Evolutionary conservation across 2,888 invertebrate genomes (phyloP).

Genomic region (Hydroisotoma schaefferi): DNA sequence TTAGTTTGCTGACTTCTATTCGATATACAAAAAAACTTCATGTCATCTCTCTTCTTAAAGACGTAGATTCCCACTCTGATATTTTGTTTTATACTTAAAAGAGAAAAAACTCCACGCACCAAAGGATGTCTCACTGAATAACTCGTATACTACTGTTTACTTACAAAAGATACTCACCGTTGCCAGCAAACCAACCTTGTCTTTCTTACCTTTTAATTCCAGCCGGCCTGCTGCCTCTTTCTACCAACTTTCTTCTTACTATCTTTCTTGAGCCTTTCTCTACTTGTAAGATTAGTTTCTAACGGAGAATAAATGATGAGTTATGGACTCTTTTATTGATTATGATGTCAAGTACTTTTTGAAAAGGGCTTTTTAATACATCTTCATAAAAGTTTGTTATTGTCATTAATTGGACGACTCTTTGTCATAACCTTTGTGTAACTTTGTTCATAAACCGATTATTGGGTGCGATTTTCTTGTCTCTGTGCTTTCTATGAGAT

Average conservation of each 20-base stretch:
- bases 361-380: conserved; percentile 7
- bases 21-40: background rate
- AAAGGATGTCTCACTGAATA: conserved; percentile 2
- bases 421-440: background rate
- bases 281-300: conserved; percentile 28
- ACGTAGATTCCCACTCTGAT: conserved; percentile 12
- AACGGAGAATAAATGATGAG: conserved; percentile 26
- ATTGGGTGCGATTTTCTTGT: too few relatives aligned
- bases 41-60: conserved; percentile 33
- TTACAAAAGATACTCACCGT: too few relatives aligned
- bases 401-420: conserved; percentile 9
- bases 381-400: conserved; percentile 8
- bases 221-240: too few relatives aligned
- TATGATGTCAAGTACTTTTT: conserved; percentile 21
- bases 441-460: conserved; percentile 9
- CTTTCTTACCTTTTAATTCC: conserved; percentile 21
- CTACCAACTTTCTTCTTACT: conserved; percentile 2
- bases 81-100: conserved; percentile 8
- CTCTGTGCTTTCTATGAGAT: too few relatives aligned
- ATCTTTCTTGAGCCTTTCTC: background rate
- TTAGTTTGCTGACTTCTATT: conserved; percentile 8
- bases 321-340: conserved; percentile 29
- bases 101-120: background rate
- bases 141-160: conserved; percentile 3
- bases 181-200: conserved; percentile 15